Evolutionary conservation across 2,113 vertebrate genomes (phyloP), one percentile per base, ranked within the genome.

Genomic region (Channa maculata): DNA sequence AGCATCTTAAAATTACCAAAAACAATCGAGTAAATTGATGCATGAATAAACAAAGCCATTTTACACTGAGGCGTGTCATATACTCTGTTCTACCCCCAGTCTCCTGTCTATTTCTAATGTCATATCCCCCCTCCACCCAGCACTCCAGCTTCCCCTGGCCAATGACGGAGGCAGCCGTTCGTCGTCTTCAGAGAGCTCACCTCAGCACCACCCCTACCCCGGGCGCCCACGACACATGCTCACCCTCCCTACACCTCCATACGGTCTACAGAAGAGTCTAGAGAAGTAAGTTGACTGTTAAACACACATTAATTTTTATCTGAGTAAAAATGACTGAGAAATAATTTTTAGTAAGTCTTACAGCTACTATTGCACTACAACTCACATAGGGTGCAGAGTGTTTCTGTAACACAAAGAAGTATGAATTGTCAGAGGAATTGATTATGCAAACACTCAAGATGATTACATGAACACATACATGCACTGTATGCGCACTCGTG

Each of bases 141-240:
- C 96, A 49, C 94, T 97, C 71, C 96, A 96, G 88, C 95, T 97
- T 82, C 96, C 96, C 10, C 90, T 97, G 81, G 96, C 95, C 82
- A 97, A 96, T 0, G 96, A 97, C 68, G 96, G 95, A 75, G 95
- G 96, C 79, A 96, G 95, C 82, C 95, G 95, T 44, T 96, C 96
- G 0, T 94, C 96, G 0, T 96, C 96, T 5, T 95, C 96, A 1
- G 96, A 97, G 85, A 96, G 92, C 83, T 96, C 96, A 1, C 95
- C 96, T 2, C 96, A 97, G 87, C 96, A 97, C 79, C 95, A 96
- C 67, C 88, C 93, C 0, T 92, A 93, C 78, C 94, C 95, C 0
- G 92, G 91, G 76, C 94, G 95, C 66, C 96, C 96, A 37, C 93
- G 96, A 75, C 92, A 95, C 83, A 95, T 96, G 93, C 93, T 97